A percentile compares a stretch with the other conserved stretches of the same genome.
These are phyloP conservation scores for Catagonus wagneri DNA, from an alignment of 2,113 vertebrate genomes.

Conservation along the genomic window DNA sequence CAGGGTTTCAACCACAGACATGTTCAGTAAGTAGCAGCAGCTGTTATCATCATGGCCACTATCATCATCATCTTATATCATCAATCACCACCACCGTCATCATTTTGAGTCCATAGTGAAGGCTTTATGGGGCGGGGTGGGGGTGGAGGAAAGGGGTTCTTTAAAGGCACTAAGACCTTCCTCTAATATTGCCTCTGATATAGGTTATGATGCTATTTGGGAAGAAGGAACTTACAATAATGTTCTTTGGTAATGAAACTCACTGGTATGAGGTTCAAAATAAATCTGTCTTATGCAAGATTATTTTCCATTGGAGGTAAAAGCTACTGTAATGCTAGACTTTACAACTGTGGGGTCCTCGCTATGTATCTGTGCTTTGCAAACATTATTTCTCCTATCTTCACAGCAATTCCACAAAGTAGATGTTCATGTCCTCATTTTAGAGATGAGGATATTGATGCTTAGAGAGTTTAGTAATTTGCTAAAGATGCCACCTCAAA, in stretches of 20 bases:
- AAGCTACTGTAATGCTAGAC: not conserved
- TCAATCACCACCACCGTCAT: not conserved
- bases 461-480: not conserved
- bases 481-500: not conserved
- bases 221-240: not conserved
- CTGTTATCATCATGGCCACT: not conserved
- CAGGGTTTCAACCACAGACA: not conserved
- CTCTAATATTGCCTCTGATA: not conserved
- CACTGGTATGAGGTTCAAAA: not conserved
- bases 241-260: not conserved
- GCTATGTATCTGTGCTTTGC: not conserved
- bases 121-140: not conserved
- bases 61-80: not conserved
- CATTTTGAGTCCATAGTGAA: not conserved
- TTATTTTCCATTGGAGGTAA: not conserved
- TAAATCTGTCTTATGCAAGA: not conserved
- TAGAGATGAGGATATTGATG: not conserved
- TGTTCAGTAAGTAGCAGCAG: not conserved
- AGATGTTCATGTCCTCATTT: not conserved
- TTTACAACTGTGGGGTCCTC: not conserved
- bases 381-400: constrained; percentile 18
- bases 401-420: not conserved
- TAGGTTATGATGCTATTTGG: not conserved
- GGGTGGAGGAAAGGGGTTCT: no score
- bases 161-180: not conserved